Percentiles rank a stretch among this genome's conserved stretches.
phyloP scores from a whole-genome alignment of 2,113 vertebrate species.

The Gavialis gangeticus region DNA sequence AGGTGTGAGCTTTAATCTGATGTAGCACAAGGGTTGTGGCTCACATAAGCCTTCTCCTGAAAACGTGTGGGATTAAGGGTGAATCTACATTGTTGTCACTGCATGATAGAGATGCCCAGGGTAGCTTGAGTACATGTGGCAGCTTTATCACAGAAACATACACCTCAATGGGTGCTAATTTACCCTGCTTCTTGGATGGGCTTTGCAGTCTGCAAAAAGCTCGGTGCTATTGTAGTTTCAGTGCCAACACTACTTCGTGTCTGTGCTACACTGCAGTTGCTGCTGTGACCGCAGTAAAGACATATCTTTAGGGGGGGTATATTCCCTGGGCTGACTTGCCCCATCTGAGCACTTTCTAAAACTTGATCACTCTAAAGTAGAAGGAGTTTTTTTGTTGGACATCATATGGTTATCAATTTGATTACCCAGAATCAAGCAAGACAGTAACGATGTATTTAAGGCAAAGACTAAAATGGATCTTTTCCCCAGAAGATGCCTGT shows the following conservation, averaged over 20 bases:
- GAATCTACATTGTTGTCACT: background rate
- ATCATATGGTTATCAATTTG: background rate
- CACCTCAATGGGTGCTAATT: background rate
- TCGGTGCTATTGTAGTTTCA: too few species aligned
- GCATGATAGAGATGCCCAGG: background rate
- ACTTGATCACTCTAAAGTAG: background rate
- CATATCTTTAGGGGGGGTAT: too few species aligned
- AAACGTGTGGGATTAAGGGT: background rate
- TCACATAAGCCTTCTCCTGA: background rate
- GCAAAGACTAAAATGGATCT: background rate
- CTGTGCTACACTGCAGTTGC: too few species aligned
- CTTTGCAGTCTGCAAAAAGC: background rate
- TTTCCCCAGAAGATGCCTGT: background rate
- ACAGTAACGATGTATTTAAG: background rate
- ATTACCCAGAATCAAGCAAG: background rate
- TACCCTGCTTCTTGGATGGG: background rate
- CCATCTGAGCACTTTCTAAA: background rate
- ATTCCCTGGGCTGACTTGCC: background rate
- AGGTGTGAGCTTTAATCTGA: background rate
- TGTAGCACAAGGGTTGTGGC: background rate
- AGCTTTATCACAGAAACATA: background rate
- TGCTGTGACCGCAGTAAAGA: too few species aligned
- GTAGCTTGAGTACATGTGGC: background rate
- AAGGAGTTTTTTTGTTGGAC: background rate
- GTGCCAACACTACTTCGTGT: too few species aligned